Evolutionary conservation across 2,113 vertebrate genomes (phyloP).

Genomic region (Tachysurus vachellii): DNA sequence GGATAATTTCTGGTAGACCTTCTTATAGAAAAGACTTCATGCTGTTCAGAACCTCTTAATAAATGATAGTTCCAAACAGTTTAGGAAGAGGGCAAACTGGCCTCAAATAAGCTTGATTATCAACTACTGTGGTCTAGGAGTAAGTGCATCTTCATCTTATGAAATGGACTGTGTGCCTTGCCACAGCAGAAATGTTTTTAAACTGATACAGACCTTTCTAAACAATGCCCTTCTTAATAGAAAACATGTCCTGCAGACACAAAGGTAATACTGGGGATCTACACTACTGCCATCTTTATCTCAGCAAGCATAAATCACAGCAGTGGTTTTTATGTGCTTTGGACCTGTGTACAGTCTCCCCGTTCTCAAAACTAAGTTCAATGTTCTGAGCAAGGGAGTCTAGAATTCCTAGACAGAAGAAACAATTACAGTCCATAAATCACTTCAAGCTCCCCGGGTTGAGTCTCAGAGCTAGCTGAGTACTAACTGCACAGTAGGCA

Average conservation of each 20-base stretch:
- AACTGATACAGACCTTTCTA: constrained; percentile 57
- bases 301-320: constrained; percentile 57
- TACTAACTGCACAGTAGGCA: constrained; percentile 31
- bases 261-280: constrained; percentile 51
- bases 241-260: constrained; percentile 64
- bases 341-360: constrained; percentile 41
- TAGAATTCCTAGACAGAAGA: constrained; percentile 43
- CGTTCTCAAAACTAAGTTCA: constrained; percentile 44
- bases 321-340: constrained; percentile 47
- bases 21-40: too few relatives aligned
- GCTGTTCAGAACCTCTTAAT: too few relatives aligned
- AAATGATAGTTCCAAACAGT: too few relatives aligned
- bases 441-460: constrained; percentile 15
- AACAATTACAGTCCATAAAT: constrained; percentile 50
- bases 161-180: constrained; percentile 49
- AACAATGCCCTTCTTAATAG: constrained; percentile 50
- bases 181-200: constrained; percentile 55
- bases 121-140: constrained; percentile 57
- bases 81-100: background rate
- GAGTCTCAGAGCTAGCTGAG: constrained; percentile 29
- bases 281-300: constrained; percentile 51
- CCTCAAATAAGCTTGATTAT: constrained; percentile 26
- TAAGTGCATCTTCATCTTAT: constrained; percentile 65
- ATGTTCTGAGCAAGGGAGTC: constrained; percentile 45
- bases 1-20: too few relatives aligned